These are phyloP conservation scores for Leptopilina boulardi DNA, from an alignment of 1,140 invertebrate genomes.

Conservation along the genomic window DNA sequence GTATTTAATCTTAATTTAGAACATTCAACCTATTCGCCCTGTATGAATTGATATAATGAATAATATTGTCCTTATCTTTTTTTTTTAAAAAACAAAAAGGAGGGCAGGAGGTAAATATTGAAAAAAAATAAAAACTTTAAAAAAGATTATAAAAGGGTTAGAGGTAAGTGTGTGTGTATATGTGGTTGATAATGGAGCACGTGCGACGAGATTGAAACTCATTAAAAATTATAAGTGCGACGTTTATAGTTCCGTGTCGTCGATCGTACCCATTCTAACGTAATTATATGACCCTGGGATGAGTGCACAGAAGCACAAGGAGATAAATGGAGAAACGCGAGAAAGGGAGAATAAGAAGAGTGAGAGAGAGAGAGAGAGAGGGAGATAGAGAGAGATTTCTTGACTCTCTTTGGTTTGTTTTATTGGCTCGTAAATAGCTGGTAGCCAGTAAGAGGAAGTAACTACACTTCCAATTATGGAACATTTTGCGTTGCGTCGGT, in stretches of 20 bases:
- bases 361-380: not conserved
- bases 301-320: slow-evolving; percentile 12
- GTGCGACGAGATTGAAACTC: slow-evolving; percentile 19
- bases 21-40: too few species aligned
- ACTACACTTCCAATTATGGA: slow-evolving; percentile 53
- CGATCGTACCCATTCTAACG: slow-evolving; percentile 10
- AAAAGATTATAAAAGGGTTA: not conserved
- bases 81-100: too few species aligned
- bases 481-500: slow-evolving; percentile 54
- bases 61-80: too few species aligned
- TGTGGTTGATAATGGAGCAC: slow-evolving; percentile 12
- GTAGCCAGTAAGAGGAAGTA: slow-evolving; percentile 48
- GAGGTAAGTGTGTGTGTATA: not conserved
- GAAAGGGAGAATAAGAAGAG: not conserved
- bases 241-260: slow-evolving; percentile 24
- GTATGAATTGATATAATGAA: too few species aligned
- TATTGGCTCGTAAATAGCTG: slow-evolving; percentile 61
- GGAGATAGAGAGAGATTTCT: slow-evolving; percentile 1
- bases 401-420: slow-evolving; percentile 41
- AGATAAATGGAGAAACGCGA: slow-evolving; percentile 2
- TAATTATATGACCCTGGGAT: slow-evolving; percentile 25
- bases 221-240: slow-evolving; percentile 28
- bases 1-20: too few species aligned
- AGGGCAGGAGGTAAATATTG: not conserved
- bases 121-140: not conserved